Percentiles rank a stretch among this genome's conserved stretches.
Evolutionary conservation across 2,888 invertebrate genomes (phyloP).

Genomic region (Pemphredon lugubris): DNA sequence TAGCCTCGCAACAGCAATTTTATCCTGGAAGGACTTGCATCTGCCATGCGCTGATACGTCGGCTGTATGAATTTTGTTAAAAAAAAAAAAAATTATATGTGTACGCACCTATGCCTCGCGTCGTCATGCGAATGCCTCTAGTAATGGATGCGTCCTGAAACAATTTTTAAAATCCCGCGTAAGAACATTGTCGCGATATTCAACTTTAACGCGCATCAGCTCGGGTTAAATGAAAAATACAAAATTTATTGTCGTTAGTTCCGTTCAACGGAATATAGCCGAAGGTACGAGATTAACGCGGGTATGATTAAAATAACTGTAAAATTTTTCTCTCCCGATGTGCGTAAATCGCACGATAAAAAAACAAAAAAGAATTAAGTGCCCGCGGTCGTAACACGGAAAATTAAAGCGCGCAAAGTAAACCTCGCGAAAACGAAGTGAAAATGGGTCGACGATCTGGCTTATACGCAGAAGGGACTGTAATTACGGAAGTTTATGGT

Average conservation of each 20-base stretch:
- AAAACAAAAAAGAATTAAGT: conserved; percentile 10
- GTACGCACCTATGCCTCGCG: conserved; percentile 11
- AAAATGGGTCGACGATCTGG: conserved; percentile 43
- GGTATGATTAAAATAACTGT: too few species aligned
- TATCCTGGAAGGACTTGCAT: conserved; percentile 29
- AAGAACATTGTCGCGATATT: too few species aligned
- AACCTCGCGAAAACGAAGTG: conserved; percentile 28
- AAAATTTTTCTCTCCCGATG: too few species aligned
- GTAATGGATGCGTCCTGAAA: conserved; percentile 3
- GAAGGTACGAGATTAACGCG: too few species aligned
- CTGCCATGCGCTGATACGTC: conserved; percentile 1
- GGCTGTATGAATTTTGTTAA: conserved; percentile 42
- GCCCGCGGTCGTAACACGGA: conserved; percentile 12
- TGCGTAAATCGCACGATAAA: too few species aligned
- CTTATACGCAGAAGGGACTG: conserved; percentile 22
- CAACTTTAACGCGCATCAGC: too few species aligned
- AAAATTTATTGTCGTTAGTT: too few species aligned
- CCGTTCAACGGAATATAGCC: too few species aligned
- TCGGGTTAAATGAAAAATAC: too few species aligned
- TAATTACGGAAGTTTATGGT: conserved; percentile 46
- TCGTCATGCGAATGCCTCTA: conserved; percentile 23
- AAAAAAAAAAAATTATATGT: conserved; percentile 22
- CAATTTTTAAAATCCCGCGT: too few species aligned
- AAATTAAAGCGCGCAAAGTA: conserved; percentile 45
- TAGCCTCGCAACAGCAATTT: conserved; percentile 50